phyloP scores from a whole-genome alignment of 2,113 vertebrate genomes.

The Theropithecus gelada region DNA sequence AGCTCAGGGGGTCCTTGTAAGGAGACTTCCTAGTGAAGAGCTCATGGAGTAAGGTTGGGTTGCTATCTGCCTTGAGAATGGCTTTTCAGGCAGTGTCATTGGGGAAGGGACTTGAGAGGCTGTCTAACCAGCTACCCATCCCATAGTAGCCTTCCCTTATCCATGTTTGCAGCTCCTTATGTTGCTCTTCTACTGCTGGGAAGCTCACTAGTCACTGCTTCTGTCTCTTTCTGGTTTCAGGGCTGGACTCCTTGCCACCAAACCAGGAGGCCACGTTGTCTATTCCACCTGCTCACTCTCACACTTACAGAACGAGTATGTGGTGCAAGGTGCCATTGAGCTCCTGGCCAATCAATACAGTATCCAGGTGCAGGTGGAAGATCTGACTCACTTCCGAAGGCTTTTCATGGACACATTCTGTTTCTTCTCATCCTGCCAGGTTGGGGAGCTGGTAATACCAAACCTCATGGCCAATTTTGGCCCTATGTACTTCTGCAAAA shows the following conservation, averaged over 20 bases:
- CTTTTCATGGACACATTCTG: constrained; percentile 90
- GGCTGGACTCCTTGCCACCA: constrained; percentile 89
- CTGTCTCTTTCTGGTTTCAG: constrained; percentile 78
- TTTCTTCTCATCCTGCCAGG: constrained; percentile 86
- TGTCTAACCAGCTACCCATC: not conserved
- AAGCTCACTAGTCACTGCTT: not conserved
- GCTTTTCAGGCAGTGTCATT: not conserved
- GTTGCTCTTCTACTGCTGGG: not conserved
- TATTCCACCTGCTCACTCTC: constrained; percentile 97
- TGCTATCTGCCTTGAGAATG: constrained; percentile 6
- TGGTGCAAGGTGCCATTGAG: constrained; percentile 89
- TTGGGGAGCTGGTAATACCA: constrained; percentile 94
- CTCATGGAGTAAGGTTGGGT: not conserved
- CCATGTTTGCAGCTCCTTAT: not conserved
- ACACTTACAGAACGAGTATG: constrained; percentile 92
- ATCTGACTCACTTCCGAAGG: constrained; percentile 85
- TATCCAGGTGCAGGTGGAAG: constrained; percentile 84
- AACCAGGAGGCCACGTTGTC: constrained; percentile 89
- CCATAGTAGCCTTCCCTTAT: not conserved
- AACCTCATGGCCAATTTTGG: constrained; percentile 96
- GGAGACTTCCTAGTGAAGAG: not conserved
- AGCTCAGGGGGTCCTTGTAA: not conserved
- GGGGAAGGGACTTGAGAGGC: not conserved
- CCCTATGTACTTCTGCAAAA: constrained; percentile 95
- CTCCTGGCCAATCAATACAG: constrained; percentile 85